A percentile compares a stretch with the other conserved stretches of the same genome.
phyloP scores from a whole-genome alignment of 2,113 vertebrate genomes.

The Benitochromis conjunctus region DNA sequence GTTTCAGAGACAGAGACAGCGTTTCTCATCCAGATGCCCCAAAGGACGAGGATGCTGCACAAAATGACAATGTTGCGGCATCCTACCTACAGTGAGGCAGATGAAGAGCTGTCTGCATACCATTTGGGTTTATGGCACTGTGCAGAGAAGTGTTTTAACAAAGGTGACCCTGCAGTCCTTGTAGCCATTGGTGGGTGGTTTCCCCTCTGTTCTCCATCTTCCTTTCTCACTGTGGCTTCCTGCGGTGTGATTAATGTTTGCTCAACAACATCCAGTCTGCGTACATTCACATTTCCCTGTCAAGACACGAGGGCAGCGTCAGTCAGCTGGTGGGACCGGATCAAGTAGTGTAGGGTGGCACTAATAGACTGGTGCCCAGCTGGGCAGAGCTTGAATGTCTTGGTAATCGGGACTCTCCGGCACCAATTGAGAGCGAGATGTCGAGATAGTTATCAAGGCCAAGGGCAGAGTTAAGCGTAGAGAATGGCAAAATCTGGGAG shows the following conservation, averaged over 20 bases:
- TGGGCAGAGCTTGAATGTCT: slow-evolving; percentile 16
- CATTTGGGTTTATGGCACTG: slow-evolving; percentile 18
- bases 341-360: background rate
- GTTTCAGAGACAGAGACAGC: background rate
- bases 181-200: slow-evolving; percentile 34
- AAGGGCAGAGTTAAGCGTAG: slow-evolving; percentile 37
- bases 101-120: slow-evolving; percentile 17
- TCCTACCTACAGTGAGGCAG: background rate
- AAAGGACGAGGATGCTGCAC: background rate
- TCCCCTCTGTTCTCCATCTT: slow-evolving; percentile 44
- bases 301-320: slow-evolving; percentile 40
- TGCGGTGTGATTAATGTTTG: slow-evolving; percentile 70
- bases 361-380: slow-evolving; percentile 6
- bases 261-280: slow-evolving; percentile 56
- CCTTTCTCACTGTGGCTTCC: slow-evolving; percentile 36
- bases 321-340: slow-evolving; percentile 16
- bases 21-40: background rate
- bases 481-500: slow-evolving; percentile 40
- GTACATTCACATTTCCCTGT: slow-evolving; percentile 39
- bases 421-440: slow-evolving; percentile 23
- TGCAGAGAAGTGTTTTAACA: slow-evolving; percentile 14
- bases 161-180: slow-evolving; percentile 65
- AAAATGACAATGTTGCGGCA: background rate
- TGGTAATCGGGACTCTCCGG: slow-evolving; percentile 26
- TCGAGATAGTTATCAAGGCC: slow-evolving; percentile 52